Percentiles rank a stretch among this genome's conserved stretches.
Evolutionary conservation across 2,888 invertebrate species (phyloP).

Genomic region (Cataglyphis albicans): DNA sequence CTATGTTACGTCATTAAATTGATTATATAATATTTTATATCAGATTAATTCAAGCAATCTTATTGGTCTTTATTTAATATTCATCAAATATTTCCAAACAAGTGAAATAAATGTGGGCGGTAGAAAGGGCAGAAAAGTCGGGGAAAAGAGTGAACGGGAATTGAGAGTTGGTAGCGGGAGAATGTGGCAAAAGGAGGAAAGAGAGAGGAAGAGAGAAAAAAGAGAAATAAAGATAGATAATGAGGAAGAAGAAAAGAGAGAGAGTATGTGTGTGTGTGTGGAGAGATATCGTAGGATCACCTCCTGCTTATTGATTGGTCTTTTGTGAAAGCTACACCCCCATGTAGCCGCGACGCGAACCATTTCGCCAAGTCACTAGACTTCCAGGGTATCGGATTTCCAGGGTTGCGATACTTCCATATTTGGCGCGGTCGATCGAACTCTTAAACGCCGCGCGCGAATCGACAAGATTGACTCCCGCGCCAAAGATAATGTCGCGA

Average conservation of each 20-base stretch:
- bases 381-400: conserved; percentile 58
- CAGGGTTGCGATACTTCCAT: conserved; percentile 40
- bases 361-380: conserved; percentile 69
- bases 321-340: conserved; percentile 80
- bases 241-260: conserved; percentile 36
- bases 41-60: too few relatives aligned
- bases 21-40: too few relatives aligned
- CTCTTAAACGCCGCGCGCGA: conserved; percentile 32
- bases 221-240: conserved; percentile 3
- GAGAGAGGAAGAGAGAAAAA: conserved; percentile 22
- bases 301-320: conserved; percentile 84
- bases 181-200: conserved; percentile 19
- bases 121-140: not conserved
- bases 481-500: conserved; percentile 35
- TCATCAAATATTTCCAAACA: too few relatives aligned
- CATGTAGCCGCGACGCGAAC: conserved; percentile 69
- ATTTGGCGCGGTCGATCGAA: conserved; percentile 50
- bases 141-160: not conserved
- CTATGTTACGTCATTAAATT: too few relatives aligned
- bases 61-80: too few relatives aligned
- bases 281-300: conserved; percentile 81
- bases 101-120: conserved; percentile 41
- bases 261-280: conserved; percentile 14
- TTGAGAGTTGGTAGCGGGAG: not conserved
- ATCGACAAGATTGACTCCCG: conserved; percentile 7